These are phyloP conservation scores for Venustoraphidia nigricollis DNA, from an alignment of 2,888 invertebrate species.

Conservation along the genomic window DNA sequence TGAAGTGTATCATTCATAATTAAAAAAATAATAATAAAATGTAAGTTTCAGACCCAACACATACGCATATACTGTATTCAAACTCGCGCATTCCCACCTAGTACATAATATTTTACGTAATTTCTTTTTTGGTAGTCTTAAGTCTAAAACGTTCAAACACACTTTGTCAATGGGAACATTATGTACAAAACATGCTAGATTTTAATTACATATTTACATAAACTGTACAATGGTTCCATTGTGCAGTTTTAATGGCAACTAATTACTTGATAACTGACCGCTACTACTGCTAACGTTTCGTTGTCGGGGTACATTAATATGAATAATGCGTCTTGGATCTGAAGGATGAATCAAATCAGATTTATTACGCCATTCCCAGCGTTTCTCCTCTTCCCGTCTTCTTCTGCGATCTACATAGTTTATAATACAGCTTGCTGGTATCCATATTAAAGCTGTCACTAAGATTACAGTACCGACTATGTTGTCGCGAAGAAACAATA, in stretches of 20 bases:
- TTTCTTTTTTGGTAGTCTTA: no score
- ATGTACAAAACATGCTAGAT: no score
- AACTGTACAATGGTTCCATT: not conserved
- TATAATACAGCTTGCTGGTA: slow-evolving; percentile 80
- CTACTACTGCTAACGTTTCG: slow-evolving; percentile 1
- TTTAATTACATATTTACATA: no score
- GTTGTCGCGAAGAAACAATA: slow-evolving; percentile 79
- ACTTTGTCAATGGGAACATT: no score
- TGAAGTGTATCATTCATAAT: no score
- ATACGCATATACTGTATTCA: no score
- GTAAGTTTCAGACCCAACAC: no score
- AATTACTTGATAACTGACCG: slow-evolving; percentile 2
- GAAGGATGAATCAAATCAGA: slow-evolving; percentile 59
- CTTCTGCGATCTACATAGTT: slow-evolving; percentile 70
- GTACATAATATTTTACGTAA: no score
- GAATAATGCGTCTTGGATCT: slow-evolving; percentile 52
- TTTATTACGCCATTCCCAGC: slow-evolving; percentile 53
- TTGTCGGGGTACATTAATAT: slow-evolving; percentile 32
- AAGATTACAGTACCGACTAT: slow-evolving; percentile 88
- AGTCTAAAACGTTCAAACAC: no score
- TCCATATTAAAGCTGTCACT: slow-evolving; percentile 85
- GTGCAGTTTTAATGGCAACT: slow-evolving; percentile 2
- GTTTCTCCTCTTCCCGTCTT: slow-evolving; percentile 52
- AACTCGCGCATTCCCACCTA: no score
- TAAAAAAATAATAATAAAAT: no score